Evolutionary conservation across 2,888 invertebrate genomes (phyloP).

Genomic region (Xylota sylvarum): DNA sequence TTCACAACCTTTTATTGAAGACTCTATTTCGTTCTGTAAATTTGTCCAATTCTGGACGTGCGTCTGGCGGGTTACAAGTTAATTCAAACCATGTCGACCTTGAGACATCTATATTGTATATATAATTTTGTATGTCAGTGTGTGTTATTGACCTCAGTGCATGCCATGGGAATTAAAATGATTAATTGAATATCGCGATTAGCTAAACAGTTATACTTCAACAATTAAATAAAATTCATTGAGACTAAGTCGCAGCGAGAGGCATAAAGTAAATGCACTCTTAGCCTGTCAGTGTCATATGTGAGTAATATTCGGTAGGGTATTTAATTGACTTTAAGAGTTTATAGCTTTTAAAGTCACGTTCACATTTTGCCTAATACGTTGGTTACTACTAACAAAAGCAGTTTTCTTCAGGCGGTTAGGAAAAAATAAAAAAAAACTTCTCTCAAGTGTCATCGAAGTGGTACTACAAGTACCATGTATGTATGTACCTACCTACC

Average conservation of each 20-base stretch:
- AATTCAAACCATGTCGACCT: neutral
- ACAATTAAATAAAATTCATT: neutral
- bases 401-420: neutral
- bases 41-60: neutral
- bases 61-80: neutral
- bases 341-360: neutral
- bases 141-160: slow-evolving; percentile 17
- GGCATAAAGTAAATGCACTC: slow-evolving; percentile 6
- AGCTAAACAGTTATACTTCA: slow-evolving; percentile 7
- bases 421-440: neutral
- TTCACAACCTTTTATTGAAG: neutral
- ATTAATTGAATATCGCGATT: slow-evolving; percentile 8
- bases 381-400: neutral
- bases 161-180: neutral
- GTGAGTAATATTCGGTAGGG: neutral
- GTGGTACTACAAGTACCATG: slow-evolving; percentile 32
- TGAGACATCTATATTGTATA: neutral
- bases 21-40: neutral
- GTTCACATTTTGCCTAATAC: slow-evolving; percentile 9
- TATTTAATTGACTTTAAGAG: neutral
- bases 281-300: slow-evolving; percentile 3
- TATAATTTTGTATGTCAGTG: neutral
- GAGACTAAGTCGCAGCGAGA: neutral
- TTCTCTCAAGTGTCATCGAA: slow-evolving; percentile 12
- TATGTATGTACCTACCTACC: too few species aligned